Evolutionary conservation across 2,113 vertebrate genomes (phyloP), one percentile per base, ranked within the genome.

Genomic region (Acrocephalus arundinaceus): DNA sequence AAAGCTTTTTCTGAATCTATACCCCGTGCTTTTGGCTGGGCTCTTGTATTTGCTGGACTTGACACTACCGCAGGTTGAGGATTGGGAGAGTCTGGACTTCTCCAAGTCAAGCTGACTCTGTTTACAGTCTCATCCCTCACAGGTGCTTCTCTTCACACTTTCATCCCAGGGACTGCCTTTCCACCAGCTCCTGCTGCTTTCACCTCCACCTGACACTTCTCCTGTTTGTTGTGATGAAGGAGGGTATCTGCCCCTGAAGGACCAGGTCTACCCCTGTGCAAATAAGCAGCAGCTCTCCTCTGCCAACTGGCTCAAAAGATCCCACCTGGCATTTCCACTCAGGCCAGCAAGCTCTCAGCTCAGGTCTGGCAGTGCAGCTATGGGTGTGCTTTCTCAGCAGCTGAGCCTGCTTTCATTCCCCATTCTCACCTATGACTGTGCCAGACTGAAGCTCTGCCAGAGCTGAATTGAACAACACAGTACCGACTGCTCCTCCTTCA

Each of bases 391-490:
- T 79, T 61, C 41, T 49, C 27, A 15, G 31, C 55, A 84, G 41
- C 45, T 1, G 4, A 77, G 41, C 58, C 41, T 80, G 63, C 43
- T 54, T 72, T 78, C 74, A 16, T 43, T 62, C 43, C 15, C 14
- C 0, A 0, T 63, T 68, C 35, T 91, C 52, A 75, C 27, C 35
- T 45, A 39, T 43, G 52, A 39, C 46, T 13, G 19, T n/a, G 62
- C 52, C 54, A 68, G 72, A 68, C 54, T 43, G 63, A 39, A 1
- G 7, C 46, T 61, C 37, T 66, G 33, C 43, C 13, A 13, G 55
- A 70, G 55, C 12, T 10, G 2, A 58, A 86, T 66, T 0, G 0
- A n/a, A n/a, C 31, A 46, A 20, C 24, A n/a, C 12, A 1, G 3
- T 18, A 49, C 8, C 35, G 8, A 6, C 33, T 58, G 59, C 31